Conservation (phyloP, 2,113 vertebrate genomes). For the Tapirus terrestris region DNA sequence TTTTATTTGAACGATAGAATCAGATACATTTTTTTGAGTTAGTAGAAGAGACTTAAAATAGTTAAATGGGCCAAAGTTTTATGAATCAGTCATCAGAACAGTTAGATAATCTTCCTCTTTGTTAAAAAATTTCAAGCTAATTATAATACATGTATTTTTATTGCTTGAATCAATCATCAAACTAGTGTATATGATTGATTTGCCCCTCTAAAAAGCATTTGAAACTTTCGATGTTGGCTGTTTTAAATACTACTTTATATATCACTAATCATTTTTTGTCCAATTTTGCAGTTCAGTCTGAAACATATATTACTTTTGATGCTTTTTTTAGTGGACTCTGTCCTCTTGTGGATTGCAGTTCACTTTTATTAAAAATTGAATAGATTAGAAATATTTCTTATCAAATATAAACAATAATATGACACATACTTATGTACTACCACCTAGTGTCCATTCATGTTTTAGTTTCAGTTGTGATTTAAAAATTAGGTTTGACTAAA, state of each 20-base stretch:
- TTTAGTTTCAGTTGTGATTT: slow-evolving; percentile 42
- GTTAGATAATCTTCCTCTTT: not conserved
- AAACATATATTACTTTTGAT: not conserved
- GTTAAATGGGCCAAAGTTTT: slow-evolving; percentile 26
- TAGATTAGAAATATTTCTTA: slow-evolving; percentile 4
- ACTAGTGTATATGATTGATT: too few species aligned
- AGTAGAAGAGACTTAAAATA: not conserved
- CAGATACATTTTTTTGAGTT: slow-evolving; percentile 19
- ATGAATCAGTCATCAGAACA: not conserved
- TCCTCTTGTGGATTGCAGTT: not conserved
- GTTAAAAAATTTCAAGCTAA: not conserved
- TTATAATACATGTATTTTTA: not conserved
- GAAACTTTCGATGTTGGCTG: not conserved
- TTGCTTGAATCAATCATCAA: too few species aligned
- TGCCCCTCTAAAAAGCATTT: not conserved
- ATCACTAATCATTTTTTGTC: not conserved
- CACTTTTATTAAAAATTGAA: slow-evolving; percentile 38
- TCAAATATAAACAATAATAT: not conserved
- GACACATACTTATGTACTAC: not conserved
- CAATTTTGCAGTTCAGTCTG: not conserved
- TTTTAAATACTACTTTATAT: slow-evolving; percentile 22
- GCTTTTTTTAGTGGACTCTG: slow-evolving; percentile 4
- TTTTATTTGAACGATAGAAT: not conserved
- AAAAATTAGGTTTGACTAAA: slow-evolving; percentile 34
- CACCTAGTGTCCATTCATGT: not conserved